Evolutionary conservation across 2,797 vertebrate species (phyloP), one percentile per base, ranked within the genome.

Genomic region (Myripristis murdjan): DNA sequence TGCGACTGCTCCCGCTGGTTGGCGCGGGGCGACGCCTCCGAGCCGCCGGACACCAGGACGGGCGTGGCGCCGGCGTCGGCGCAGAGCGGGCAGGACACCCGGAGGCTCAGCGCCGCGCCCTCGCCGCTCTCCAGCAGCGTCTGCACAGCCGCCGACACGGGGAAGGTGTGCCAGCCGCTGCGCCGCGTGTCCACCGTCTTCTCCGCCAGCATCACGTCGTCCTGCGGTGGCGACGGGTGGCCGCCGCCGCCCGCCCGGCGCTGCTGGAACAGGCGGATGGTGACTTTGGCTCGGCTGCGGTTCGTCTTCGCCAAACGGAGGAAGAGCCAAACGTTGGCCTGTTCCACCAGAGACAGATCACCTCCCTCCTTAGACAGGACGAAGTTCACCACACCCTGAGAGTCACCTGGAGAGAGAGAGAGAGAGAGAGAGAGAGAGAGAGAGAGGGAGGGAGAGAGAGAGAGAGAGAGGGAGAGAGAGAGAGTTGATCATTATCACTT

Each of bases 281-380:
- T 95, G 71, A 97, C 94, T 73, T 88, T 91, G 26, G 83, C 56
- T 90, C 95, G 97, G 48, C 88, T 91, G 47, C 95, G 93, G 73
- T 91, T 97, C 61, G 95, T 94, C 87, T 96, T 97, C 2, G 94
- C 94, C 64, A 96, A 92, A 85, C 96, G 97, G 20, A 99, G 81
- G 79, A 98, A 99, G 64, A 99, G 94, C 98, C 97, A 99, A 33
- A 98, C 80, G 44, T 97, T 97, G 20, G 98, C 98, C 37, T 96
- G 95, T 43, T 97, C 96, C 85, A 98, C 96, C 73, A 96, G 81
- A 0, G 94, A 94, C 5, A 94, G 88, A 73, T 95, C 90, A 0
- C 92, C 92, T 16, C 94, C 95, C 87, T 98, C 97, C 85, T 95
- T 96, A 23, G 95, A 95, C 77, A 99, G 95, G 91, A 97, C 96